Percentiles rank a stretch among this genome's conserved stretches.
Conservation (phyloP, 2,888 invertebrate genomes). For the Microplitis deprimator region DNA sequence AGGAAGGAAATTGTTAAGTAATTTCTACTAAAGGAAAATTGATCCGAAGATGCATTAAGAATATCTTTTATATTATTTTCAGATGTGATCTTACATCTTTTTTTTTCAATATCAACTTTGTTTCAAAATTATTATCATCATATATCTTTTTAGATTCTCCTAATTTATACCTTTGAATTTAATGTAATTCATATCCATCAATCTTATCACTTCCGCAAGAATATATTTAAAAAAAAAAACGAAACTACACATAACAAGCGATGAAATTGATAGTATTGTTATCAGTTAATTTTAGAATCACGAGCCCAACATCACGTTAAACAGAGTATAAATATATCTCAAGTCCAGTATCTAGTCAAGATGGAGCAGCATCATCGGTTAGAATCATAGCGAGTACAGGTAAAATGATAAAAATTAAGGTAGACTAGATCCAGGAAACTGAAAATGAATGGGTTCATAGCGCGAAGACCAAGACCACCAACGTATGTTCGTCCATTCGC, state of each 20-base stretch:
- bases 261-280: conserved; percentile 1
- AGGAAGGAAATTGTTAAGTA: too few species aligned
- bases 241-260: neutral
- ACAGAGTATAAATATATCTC: neutral
- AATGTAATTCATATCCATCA: neutral
- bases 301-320: neutral
- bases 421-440: conserved; percentile 36
- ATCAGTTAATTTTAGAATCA: neutral
- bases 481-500: conserved; percentile 4
- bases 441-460: conserved; percentile 27
- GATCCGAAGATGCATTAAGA: too few species aligned
- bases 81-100: too few species aligned
- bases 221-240: neutral
- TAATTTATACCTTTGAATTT: too few species aligned
- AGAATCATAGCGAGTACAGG: neutral
- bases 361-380: neutral
- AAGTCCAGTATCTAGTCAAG: neutral
- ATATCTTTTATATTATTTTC: too few species aligned
- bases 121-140: too few species aligned
- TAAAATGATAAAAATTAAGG: conserved; percentile 21
- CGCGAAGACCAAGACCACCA: conserved; percentile 29
- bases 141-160: too few species aligned
- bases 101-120: too few species aligned
- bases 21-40: too few species aligned
- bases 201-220: neutral